Conservation (phyloP, 2,888 invertebrate genomes). For the Eupithecia inturbata region DNA sequence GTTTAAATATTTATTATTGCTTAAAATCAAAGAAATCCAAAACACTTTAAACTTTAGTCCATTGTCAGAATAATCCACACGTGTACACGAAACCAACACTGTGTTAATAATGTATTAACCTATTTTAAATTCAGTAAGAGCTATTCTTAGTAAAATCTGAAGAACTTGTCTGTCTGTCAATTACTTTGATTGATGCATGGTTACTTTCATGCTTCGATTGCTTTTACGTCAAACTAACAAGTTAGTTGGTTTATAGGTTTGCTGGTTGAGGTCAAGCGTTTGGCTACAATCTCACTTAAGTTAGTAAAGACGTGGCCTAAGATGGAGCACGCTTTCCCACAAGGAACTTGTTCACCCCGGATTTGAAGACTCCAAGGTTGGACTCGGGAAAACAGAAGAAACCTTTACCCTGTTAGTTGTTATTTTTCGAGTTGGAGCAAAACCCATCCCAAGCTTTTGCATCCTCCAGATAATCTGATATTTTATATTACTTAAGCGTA, state of each 20-base stretch:
- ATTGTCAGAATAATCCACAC: conserved; percentile 18
- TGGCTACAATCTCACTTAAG: no score
- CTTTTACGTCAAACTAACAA: neutral
- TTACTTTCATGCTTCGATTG: conserved; percentile 18
- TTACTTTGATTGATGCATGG: conserved; percentile 31
- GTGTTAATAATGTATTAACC: conserved; percentile 40
- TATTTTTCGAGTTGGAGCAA: no score
- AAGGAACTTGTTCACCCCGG: no score
- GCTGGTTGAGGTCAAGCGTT: no score
- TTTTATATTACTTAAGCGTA: no score
- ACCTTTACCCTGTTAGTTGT: no score
- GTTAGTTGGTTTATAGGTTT: neutral
- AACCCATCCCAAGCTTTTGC: no score
- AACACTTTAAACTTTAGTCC: neutral
- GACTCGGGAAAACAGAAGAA: no score
- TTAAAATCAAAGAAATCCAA: neutral
- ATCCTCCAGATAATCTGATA: no score
- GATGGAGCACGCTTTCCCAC: no score
- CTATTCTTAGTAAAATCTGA: conserved; percentile 34
- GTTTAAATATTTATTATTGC: neutral
- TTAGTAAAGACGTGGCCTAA: no score
- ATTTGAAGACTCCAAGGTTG: no score
- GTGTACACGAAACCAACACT: conserved; percentile 32
- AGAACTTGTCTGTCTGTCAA: conserved; percentile 41
- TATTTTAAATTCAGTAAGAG: conserved; percentile 42